Conservation (phyloP, 2,888 invertebrate genomes). For the Pimpla rufipes region DNA sequence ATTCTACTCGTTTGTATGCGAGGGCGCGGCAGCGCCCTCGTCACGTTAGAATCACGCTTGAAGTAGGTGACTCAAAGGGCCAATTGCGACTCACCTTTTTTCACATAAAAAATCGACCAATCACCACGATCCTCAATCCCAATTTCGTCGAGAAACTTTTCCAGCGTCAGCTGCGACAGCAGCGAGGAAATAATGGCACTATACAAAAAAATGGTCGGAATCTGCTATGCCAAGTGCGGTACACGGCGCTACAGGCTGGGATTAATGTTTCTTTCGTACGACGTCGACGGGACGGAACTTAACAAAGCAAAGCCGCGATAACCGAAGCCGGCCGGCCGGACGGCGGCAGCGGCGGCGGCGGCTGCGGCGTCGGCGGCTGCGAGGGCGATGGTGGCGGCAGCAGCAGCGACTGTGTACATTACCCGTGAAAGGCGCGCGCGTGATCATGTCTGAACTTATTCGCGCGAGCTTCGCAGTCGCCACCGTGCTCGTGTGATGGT, state of each 20-base stretch:
- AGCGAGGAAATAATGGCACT: too few species aligned
- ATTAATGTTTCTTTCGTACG: neutral
- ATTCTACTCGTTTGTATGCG: too few species aligned
- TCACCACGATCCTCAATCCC: too few species aligned
- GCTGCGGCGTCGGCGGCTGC: neutral
- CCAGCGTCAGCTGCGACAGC: too few species aligned
- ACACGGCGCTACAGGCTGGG: neutral
- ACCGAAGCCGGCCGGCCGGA: neutral
- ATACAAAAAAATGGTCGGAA: too few species aligned
- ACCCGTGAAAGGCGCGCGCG: neutral
- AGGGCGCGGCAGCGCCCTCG: too few species aligned
- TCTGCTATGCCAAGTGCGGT: neutral
- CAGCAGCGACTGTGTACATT: neutral
- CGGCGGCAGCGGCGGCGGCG: neutral
- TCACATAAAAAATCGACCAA: too few species aligned
- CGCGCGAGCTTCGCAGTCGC: constrained; percentile 3
- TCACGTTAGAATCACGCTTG: too few species aligned
- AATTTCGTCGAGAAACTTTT: too few species aligned
- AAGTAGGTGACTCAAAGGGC: too few species aligned
- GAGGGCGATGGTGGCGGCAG: neutral
- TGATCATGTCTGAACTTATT: constrained; percentile 10
- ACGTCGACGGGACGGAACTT: neutral
- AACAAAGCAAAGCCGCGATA: neutral
- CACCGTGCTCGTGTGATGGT: constrained; percentile 1
- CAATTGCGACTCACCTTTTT: too few species aligned